These are phyloP conservation scores for Chrysomela aeneicollis DNA, from an alignment of 2,888 invertebrate species.

Conservation along the genomic window DNA sequence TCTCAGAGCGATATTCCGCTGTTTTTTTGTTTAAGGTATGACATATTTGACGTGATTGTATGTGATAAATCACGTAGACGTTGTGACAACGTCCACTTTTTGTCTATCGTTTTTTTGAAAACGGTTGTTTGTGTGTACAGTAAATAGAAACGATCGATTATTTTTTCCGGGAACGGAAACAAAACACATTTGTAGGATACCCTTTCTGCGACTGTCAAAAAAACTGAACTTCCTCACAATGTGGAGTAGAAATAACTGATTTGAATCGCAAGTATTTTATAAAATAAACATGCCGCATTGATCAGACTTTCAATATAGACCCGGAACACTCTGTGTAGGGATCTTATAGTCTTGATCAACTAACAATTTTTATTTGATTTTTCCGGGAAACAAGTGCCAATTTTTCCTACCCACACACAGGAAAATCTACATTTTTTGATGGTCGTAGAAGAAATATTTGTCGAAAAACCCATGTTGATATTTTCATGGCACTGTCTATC, in stretches of 20 bases:
- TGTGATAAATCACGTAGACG: background rate
- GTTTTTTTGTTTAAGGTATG: no score
- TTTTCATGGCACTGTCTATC: background rate
- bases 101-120: background rate
- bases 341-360: no score
- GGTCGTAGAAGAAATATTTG: background rate
- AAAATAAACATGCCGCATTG: no score
- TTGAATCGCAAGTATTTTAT: no score
- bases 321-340: no score
- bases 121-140: background rate
- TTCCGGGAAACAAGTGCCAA: no score
- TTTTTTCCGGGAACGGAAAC: background rate
- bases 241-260: no score
- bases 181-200: background rate
- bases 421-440: background rate
- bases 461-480: background rate
- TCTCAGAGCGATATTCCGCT: no score
- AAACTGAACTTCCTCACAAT: background rate
- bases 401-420: no score
- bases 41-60: background rate
- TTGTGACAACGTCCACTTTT: background rate
- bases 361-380: no score
- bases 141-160: background rate
- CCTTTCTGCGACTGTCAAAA: background rate
- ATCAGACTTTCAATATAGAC: no score